Conservation (phyloP, 2,888 invertebrate species). For the Schizotus pectinicornis region DNA sequence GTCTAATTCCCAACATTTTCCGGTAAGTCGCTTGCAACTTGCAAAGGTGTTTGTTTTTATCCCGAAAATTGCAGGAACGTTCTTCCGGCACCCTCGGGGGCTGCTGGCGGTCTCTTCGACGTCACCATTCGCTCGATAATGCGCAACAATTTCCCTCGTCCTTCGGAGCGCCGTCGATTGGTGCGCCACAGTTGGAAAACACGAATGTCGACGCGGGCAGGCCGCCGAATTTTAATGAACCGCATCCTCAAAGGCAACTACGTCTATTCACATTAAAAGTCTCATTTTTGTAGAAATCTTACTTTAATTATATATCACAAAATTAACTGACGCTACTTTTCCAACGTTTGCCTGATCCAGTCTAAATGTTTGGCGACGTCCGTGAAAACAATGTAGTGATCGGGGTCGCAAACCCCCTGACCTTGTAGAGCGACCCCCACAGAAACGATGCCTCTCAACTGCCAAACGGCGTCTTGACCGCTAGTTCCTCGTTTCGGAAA, state of each 20-base stretch:
- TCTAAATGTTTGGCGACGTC: conserved; percentile 63
- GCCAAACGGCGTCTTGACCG: conserved; percentile 47
- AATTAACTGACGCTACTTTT: conserved; percentile 1
- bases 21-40: too few relatives aligned
- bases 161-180: conserved; percentile 74
- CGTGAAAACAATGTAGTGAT: conserved; percentile 68
- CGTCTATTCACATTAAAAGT: conserved; percentile 68
- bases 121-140: conserved; percentile 60
- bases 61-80: too few relatives aligned
- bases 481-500: conserved; percentile 47
- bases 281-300: conserved; percentile 9
- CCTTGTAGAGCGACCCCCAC: conserved; percentile 65
- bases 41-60: too few relatives aligned
- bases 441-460: conserved; percentile 63
- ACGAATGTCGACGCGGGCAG: conserved; percentile 72
- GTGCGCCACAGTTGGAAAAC: conserved; percentile 73
- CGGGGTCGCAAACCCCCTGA: conserved; percentile 65
- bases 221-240: conserved; percentile 76
- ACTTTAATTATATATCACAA: conserved; percentile 11
- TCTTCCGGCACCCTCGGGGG: too few relatives aligned
- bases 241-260: conserved; percentile 76
- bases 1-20: too few relatives aligned
- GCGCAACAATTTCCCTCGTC: conserved; percentile 75
- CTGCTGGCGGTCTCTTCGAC: conserved; percentile 47
- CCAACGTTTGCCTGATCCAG: conserved; percentile 42